Conservation (phyloP, 2,888 invertebrate genomes). For the Blastobasis lacticolella region DNA sequence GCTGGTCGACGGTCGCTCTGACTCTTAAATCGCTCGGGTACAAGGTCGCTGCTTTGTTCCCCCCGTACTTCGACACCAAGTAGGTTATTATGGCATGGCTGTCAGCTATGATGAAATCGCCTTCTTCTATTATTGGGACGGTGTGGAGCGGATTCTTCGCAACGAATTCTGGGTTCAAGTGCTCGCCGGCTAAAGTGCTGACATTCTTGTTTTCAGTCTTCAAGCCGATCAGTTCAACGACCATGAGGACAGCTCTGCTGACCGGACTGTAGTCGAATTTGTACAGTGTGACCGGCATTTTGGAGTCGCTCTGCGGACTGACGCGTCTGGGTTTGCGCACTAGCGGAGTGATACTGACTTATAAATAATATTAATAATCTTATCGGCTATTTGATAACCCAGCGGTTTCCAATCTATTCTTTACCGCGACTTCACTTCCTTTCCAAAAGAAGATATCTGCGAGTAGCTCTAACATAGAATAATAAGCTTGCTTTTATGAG, state of each 20-base stretch:
- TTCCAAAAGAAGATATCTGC: too few species aligned
- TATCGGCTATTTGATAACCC: too few species aligned
- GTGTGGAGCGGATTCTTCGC: conserved; percentile 37
- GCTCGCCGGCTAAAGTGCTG: conserved; percentile 25
- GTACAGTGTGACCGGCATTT: conserved; percentile 23
- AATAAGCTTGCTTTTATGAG: too few species aligned
- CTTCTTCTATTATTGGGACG: conserved; percentile 37
- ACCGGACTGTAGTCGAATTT: conserved; percentile 33
- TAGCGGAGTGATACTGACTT: background rate
- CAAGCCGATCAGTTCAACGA: conserved; percentile 25
- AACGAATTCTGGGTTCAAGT: conserved; percentile 28
- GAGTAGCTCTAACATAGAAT: too few species aligned
- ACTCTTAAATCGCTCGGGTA: conserved; percentile 28
- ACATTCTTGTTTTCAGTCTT: conserved; percentile 24
- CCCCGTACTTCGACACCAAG: conserved; percentile 28
- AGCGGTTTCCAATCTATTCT: too few species aligned
- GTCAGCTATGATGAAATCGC: conserved; percentile 27
- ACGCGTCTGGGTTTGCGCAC: background rate
- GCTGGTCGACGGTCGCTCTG: conserved; percentile 31
- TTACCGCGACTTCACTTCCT: too few species aligned
- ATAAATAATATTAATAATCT: too few species aligned
- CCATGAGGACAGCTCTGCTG: conserved; percentile 29
- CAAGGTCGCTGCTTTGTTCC: conserved; percentile 14
- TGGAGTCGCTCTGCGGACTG: background rate
- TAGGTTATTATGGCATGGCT: conserved; percentile 40